Conservation (phyloP, 2,113 vertebrate genomes). For the Ciconia boyciana region DNA sequence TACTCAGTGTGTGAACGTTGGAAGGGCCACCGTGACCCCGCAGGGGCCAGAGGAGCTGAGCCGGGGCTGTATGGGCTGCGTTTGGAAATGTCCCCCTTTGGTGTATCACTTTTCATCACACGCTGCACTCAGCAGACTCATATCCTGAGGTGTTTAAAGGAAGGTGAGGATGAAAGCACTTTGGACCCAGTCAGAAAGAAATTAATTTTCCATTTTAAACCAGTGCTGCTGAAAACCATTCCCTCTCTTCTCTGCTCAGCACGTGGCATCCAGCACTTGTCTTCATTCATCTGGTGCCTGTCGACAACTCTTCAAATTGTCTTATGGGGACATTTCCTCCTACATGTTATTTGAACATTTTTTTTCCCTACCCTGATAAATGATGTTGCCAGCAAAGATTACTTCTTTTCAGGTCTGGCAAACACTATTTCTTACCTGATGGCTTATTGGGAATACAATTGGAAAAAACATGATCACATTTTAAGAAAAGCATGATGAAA, state of each 20-base stretch:
- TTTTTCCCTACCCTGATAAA: background rate
- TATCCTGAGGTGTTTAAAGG: background rate
- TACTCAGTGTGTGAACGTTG: background rate
- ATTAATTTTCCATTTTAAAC: background rate
- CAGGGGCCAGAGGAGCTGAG: too few relatives aligned
- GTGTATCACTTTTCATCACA: background rate
- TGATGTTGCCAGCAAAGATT: background rate
- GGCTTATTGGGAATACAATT: background rate
- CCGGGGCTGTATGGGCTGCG: accelerated
- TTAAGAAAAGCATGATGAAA: background rate
- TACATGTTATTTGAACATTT: background rate
- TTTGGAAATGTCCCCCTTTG: background rate
- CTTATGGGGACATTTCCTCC: constrained; percentile 14
- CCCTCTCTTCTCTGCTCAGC: background rate
- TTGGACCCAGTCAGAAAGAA: background rate
- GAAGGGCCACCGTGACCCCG: accelerated
- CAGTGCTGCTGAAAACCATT: background rate
- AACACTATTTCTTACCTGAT: background rate
- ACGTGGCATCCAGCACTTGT: background rate
- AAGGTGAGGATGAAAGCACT: background rate
- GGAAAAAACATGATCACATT: background rate
- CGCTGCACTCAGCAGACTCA: accelerated
- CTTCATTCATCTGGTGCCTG: background rate
- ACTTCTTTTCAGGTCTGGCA: background rate
- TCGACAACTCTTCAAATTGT: background rate